A percentile compares a stretch with the other conserved stretches of the same genome.
Evolutionary conservation across 2,113 vertebrate genomes (phyloP).

Genomic region (Barbus barbus): DNA sequence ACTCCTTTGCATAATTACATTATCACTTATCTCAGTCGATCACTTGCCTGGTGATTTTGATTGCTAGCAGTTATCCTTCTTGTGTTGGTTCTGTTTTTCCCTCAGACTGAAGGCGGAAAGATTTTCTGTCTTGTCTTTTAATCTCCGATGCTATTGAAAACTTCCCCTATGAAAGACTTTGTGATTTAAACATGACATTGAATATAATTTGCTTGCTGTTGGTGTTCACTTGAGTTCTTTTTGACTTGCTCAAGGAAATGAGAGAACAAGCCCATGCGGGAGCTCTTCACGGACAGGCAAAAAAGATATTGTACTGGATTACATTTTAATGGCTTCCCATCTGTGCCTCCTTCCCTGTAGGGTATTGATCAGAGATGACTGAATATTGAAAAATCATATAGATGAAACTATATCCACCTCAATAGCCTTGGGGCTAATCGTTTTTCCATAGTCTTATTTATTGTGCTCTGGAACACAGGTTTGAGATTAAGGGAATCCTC

Average conservation of each 20-base stretch:
- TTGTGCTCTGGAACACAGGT: neutral
- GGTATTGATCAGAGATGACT: constrained; percentile 37
- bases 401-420: neutral
- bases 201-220: constrained; percentile 37
- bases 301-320: constrained; percentile 21
- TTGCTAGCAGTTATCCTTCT: constrained; percentile 32
- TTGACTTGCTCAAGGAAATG: constrained; percentile 4
- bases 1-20: constrained; percentile 57
- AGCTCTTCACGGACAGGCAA: constrained; percentile 12
- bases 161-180: constrained; percentile 4
- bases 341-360: constrained; percentile 29
- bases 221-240: constrained; percentile 14
- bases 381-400: constrained; percentile 30
- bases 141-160: constrained; percentile 36
- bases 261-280: constrained; percentile 27
- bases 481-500: constrained; percentile 11
- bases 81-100: neutral
- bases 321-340: constrained; percentile 28
- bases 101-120: constrained; percentile 6
- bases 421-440: neutral
- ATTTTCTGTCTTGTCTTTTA: constrained; percentile 44
- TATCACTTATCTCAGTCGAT: constrained; percentile 64
- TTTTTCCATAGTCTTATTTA: constrained; percentile 10
- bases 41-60: constrained; percentile 50
- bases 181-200: constrained; percentile 35